Conservation (phyloP, 1,140 invertebrate species). For the Cherax destructor region DNA sequence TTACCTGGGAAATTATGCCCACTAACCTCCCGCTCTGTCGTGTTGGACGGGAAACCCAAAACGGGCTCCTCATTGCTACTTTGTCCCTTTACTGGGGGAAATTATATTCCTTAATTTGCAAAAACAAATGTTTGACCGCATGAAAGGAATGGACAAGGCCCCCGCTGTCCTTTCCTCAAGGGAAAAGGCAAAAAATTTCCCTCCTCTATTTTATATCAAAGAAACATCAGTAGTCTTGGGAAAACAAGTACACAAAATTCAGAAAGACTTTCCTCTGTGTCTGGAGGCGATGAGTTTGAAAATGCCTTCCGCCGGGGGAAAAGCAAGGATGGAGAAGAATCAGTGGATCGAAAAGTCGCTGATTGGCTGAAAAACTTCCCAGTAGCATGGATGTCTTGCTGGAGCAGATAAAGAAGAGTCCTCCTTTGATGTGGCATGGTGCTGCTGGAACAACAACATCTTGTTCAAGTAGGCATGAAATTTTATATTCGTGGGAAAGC, state of each 20-base stretch:
- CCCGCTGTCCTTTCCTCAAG: conserved; percentile 22
- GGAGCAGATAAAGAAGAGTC: not conserved
- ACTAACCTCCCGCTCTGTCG: conserved; percentile 1
- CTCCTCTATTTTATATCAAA: not conserved
- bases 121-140: conserved; percentile 35
- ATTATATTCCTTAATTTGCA: conserved; percentile 53
- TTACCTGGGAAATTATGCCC: conserved; percentile 31
- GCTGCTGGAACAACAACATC: conserved; percentile 49
- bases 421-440: conserved; percentile 28
- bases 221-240: conserved; percentile 9
- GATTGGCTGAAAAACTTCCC: conserved; percentile 6
- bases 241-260: conserved; percentile 20
- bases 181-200: conserved; percentile 57
- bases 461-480: conserved; percentile 36
- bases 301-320: not conserved
- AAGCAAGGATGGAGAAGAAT: conserved; percentile 19
- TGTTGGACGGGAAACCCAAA: conserved; percentile 16
- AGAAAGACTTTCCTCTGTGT: conserved; percentile 26
- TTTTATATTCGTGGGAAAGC: not conserved
- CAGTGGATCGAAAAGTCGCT: conserved; percentile 13
- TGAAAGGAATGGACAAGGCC: conserved; percentile 52
- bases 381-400: not conserved
- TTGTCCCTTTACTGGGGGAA: not conserved
- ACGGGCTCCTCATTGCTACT: conserved; percentile 2
- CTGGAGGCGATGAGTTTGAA: not conserved